phyloP scores from a whole-genome alignment of 2,113 vertebrate genomes.

The Equus quagga region DNA sequence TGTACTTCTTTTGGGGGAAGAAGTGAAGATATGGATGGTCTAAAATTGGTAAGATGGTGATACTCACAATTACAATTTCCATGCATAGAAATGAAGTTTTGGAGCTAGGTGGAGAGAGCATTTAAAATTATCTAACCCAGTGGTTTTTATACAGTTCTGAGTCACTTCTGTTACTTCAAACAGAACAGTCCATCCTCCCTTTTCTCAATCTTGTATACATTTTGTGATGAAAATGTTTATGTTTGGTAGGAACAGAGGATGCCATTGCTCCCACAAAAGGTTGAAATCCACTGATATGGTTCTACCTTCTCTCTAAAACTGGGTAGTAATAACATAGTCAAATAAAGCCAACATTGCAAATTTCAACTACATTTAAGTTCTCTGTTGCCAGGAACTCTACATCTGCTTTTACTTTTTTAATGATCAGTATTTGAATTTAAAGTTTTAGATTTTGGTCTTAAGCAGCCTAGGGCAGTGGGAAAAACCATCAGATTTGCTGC shows the following conservation, averaged over 20 bases:
- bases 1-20: background rate
- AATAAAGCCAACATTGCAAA: background rate
- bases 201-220: background rate
- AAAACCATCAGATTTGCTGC: background rate
- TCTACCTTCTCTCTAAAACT: background rate
- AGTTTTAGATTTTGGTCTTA: slow-evolving; percentile 1
- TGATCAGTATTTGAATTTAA: background rate
- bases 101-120: background rate
- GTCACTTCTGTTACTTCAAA: background rate
- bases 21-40: background rate
- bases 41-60: background rate
- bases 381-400: background rate
- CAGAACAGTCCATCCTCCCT: background rate
- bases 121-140: background rate
- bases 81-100: slow-evolving; percentile 17
- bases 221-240: background rate
- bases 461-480: background rate
- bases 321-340: background rate
- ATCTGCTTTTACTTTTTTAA: slow-evolving; percentile 25
- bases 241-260: background rate
- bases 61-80: background rate
- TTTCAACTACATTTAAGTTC: background rate
- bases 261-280: background rate
- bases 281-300: background rate
- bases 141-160: slow-evolving; percentile 8